A percentile compares a stretch with the other conserved stretches of the same genome.
Evolutionary conservation across 2,113 vertebrate genomes (phyloP).

Genomic region (Seriola quinqueradiata): DNA sequence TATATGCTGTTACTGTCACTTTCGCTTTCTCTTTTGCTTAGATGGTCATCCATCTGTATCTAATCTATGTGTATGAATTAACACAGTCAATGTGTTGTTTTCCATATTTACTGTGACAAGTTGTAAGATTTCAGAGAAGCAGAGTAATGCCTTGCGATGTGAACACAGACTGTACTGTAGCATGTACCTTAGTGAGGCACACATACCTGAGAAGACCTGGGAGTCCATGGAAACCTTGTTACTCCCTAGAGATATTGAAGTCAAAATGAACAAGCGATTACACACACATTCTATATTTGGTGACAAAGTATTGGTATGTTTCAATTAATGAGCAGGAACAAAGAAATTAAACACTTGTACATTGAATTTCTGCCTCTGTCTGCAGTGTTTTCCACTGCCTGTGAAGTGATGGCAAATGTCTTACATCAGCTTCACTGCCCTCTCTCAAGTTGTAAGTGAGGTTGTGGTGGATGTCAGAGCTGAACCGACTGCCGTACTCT

Average conservation of each 20-base stretch:
- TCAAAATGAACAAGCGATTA: slow-evolving; percentile 27
- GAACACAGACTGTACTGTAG: slow-evolving; percentile 9
- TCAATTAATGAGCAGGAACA: background rate
- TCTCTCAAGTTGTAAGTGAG: slow-evolving; percentile 97
- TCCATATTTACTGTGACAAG: background rate
- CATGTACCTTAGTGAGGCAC: slow-evolving; percentile 3
- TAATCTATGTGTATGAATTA: background rate
- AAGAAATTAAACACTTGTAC: background rate
- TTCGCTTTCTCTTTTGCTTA: background rate
- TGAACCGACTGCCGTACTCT: slow-evolving; percentile 91
- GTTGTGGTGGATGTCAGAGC: slow-evolving; percentile 91
- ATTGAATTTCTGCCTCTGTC: background rate
- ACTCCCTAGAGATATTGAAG: slow-evolving; percentile 82
- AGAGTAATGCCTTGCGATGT: background rate
- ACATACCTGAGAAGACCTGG: slow-evolving; percentile 86
- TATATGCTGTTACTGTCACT: background rate
- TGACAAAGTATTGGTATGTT: background rate
- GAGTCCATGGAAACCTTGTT: slow-evolving; percentile 86
- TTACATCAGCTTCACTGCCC: slow-evolving; percentile 88
- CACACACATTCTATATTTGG: slow-evolving; percentile 12
- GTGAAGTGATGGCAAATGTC: slow-evolving; percentile 41
- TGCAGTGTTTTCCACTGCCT: background rate
- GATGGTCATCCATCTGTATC: background rate
- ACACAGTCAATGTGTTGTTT: background rate
- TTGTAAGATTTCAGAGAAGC: background rate